Percentiles rank a stretch among this genome's conserved stretches.
phyloP scores from a whole-genome alignment of 2,113 vertebrate species.

The Ranitomeya imitator region DNA sequence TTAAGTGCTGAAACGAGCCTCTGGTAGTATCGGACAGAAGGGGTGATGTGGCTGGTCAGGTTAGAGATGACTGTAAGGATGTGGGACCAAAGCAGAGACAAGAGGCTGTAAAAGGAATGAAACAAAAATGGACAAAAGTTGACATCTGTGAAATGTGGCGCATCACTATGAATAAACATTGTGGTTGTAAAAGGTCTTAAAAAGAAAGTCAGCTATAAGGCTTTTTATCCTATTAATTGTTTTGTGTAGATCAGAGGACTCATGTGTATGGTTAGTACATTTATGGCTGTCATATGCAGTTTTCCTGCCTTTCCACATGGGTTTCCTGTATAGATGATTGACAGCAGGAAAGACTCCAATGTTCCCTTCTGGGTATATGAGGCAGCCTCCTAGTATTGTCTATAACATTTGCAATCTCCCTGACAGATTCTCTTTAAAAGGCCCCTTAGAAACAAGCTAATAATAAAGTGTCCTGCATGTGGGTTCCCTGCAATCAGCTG shows the following conservation, averaged over 20 bases:
- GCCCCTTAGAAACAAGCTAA: neutral
- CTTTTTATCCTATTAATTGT: no score
- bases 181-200: no score
- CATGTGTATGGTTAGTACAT: no score
- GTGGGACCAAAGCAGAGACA: conserved; percentile 83
- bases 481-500: neutral
- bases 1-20: conserved; percentile 79
- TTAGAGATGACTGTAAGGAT: conserved; percentile 78
- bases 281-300: no score
- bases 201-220: neutral
- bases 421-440: neutral
- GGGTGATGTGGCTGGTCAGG: conserved; percentile 65
- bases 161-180: neutral
- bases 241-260: no score
- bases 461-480: neutral
- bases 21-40: conserved; percentile 72
- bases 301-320: no score
- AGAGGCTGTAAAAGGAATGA: conserved; percentile 69
- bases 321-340: no score
- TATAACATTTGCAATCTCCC: no score
- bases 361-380: no score
- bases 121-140: conserved; percentile 35
- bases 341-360: no score
- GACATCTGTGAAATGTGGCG: fast-evolving
- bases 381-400: no score